Evolutionary conservation across 1,140 invertebrate species (phyloP).

Genomic region (Zaprionus capensis): DNA sequence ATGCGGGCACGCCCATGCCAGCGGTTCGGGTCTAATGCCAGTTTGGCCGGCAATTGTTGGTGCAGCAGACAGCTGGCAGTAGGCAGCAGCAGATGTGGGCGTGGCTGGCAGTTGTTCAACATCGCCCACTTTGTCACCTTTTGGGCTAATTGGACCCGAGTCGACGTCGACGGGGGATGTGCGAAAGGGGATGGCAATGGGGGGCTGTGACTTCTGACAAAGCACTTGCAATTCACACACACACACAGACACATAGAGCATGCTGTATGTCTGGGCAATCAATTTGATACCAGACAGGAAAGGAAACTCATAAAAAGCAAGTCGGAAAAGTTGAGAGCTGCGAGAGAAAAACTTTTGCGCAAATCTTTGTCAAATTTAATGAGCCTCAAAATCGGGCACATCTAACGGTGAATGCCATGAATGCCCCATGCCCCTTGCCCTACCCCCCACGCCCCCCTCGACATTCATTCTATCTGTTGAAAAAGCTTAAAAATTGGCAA

Average conservation of each 20-base stretch:
- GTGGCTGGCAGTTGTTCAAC: conserved; percentile 14
- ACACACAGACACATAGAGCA: conserved; percentile 1
- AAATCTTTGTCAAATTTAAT: conserved; percentile 78
- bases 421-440: neutral
- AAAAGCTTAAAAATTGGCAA: conserved; percentile 55
- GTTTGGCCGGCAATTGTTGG: conserved; percentile 15
- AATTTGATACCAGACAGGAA: conserved; percentile 61
- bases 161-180: neutral
- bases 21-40: conserved; percentile 24
- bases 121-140: conserved; percentile 25
- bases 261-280: conserved; percentile 56
- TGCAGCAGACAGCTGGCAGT: neutral
- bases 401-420: conserved; percentile 14
- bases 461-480: conserved; percentile 35
- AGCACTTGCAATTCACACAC: conserved; percentile 54
- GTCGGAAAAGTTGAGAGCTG: conserved; percentile 54
- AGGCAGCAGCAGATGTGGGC: neutral
- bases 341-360: conserved; percentile 53
- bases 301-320: conserved; percentile 44
- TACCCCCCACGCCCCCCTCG: neutral
- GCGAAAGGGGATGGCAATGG: neutral
- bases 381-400: conserved; percentile 68
- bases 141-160: conserved; percentile 24
- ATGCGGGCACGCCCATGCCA: conserved; percentile 1
- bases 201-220: conserved; percentile 45